Base-by-base conservation (phyloP, 1,140 invertebrate genomes). In the Pygmarrhopalites habei region DNA sequence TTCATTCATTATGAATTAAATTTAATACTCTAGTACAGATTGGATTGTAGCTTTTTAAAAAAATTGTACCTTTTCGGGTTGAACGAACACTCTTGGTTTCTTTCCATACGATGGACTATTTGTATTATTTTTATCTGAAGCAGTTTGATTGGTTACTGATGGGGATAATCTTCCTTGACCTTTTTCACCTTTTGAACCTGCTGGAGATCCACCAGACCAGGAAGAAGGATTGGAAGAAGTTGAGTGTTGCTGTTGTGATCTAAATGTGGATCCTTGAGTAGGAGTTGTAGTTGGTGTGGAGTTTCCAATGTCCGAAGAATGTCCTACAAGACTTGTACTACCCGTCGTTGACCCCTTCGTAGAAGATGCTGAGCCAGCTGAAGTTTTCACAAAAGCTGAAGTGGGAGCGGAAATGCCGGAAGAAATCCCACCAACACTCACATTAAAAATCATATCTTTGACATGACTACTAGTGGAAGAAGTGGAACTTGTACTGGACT, bases 1-100 rank as follows among this genome's bases (percentile, higher is more conserved):
- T n/a, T n/a, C n/a, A n/a, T n/a, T n/a, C n/a, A n/a, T n/a, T n/a
- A n/a, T n/a, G n/a, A n/a, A n/a, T n/a, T n/a, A n/a, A n/a, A n/a
- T n/a, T n/a, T n/a, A n/a, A n/a, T n/a, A n/a, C n/a, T n/a, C n/a
- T n/a, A n/a, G n/a, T n/a, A n/a, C n/a, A n/a, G n/a, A n/a, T n/a
- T n/a, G n/a, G n/a, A n/a, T n/a, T n/a, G n/a, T n/a, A n/a, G n/a
- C n/a, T n/a, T n/a, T n/a, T n/a, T n/a, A n/a, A n/a, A n/a, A n/a
- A n/a, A n/a, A n/a, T n/a, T 77, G 14, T 62, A 68, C 66, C 66
- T 68, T 68, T 57, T 68, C 66, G 21, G 66, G 23, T 15, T 58
- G 58, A 23, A 51, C 26, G 53, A 58, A 64, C 32, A 49, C 51
- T 56, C 66, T 58, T 53, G 66, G 19, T 55, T 68, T 68, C 59